Evolutionary conservation across 2,797 vertebrate species (phyloP).

Genomic region (Botia kubotai): DNA sequence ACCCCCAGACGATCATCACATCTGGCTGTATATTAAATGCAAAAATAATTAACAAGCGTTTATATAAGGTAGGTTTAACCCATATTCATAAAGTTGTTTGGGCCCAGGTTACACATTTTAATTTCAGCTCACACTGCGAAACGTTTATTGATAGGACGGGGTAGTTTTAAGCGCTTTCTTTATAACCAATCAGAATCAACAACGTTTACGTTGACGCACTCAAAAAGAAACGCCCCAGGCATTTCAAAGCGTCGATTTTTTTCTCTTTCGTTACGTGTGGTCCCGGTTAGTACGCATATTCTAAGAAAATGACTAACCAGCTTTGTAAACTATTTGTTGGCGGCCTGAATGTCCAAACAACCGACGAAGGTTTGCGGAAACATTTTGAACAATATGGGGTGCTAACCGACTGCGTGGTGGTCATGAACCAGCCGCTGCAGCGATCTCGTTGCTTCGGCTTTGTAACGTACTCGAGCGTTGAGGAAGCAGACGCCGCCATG

Average conservation of each 20-base stretch:
- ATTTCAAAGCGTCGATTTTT: slow-evolving; percentile 25
- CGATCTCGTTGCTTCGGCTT: slow-evolving; percentile 87
- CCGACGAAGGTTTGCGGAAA: slow-evolving; percentile 82
- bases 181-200: slow-evolving; percentile 27
- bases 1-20: too few relatives aligned
- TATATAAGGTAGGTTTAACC: background rate
- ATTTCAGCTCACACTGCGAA: background rate
- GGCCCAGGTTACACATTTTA: background rate
- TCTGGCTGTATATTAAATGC: too few relatives aligned
- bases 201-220: background rate
- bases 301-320: slow-evolving; percentile 65
- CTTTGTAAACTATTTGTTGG: slow-evolving; percentile 87
- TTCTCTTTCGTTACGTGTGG: slow-evolving; percentile 7
- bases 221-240: slow-evolving; percentile 10
- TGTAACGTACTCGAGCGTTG: slow-evolving; percentile 84
- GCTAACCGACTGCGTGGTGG: slow-evolving; percentile 87
- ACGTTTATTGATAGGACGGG: background rate
- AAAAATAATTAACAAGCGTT: too few relatives aligned
- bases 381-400: slow-evolving; percentile 86
- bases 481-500: slow-evolving; percentile 87
- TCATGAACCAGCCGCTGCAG: slow-evolving; percentile 83
- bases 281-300: slow-evolving; percentile 12
- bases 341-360: slow-evolving; percentile 86
- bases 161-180: background rate
- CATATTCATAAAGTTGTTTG: background rate